These are phyloP conservation scores for Metallyticus violacea DNA, from an alignment of 2,888 invertebrate genomes.

Conservation along the genomic window DNA sequence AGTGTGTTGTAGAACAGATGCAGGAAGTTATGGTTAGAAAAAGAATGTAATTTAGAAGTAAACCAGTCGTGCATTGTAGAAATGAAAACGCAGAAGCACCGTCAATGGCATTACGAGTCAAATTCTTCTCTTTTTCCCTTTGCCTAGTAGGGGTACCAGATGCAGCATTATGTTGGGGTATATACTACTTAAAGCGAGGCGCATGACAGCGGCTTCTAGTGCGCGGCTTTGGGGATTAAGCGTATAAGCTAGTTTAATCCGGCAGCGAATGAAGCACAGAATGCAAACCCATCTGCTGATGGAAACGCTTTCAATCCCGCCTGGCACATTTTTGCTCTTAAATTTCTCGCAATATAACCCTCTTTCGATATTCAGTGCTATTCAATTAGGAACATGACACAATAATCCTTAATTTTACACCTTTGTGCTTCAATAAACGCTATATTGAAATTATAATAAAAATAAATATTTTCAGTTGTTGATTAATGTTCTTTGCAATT, in stretches of 20 bases:
- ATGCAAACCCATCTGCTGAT: neutral
- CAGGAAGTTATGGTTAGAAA: too few relatives aligned
- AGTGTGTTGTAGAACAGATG: too few relatives aligned
- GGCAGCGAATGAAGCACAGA: neutral
- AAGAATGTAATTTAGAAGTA: too few relatives aligned
- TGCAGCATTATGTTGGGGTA: neutral
- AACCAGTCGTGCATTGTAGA: too few relatives aligned
- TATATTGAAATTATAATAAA: too few relatives aligned
- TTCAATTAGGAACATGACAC: neutral
- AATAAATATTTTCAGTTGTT: too few relatives aligned
- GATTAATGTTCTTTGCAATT: too few relatives aligned
- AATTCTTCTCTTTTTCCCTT: neutral
- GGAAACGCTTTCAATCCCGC: neutral
- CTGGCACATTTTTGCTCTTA: neutral
- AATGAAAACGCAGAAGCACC: too few relatives aligned
- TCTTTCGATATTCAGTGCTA: neutral
- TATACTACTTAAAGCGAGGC: neutral
- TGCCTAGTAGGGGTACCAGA: neutral
- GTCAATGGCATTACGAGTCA: too few relatives aligned
- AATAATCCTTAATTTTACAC: neutral
- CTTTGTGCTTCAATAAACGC: neutral
- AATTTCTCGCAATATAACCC: neutral
- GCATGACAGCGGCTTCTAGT: neutral
- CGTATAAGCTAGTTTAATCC: neutral
- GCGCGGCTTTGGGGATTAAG: neutral